A percentile compares a stretch with the other conserved stretches of the same genome.
phyloP scores from a whole-genome alignment of 2,797 vertebrate genomes.

The Esox lucius region DNA sequence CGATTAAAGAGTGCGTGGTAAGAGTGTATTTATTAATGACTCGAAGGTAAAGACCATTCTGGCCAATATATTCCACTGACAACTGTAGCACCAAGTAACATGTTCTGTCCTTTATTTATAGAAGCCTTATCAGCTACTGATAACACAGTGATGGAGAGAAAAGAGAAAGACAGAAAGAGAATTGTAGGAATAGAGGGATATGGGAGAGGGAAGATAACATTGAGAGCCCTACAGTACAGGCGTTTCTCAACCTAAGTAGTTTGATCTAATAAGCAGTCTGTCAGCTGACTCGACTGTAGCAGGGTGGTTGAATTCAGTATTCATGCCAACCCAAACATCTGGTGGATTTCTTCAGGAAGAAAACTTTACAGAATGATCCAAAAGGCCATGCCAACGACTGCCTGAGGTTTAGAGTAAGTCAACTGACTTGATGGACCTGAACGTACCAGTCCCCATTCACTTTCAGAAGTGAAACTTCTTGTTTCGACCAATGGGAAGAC shows the following conservation, averaged over 20 bases:
- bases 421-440: not conserved
- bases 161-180: constrained; percentile 18
- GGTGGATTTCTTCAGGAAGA: too few species aligned
- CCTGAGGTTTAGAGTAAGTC: not conserved
- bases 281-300: not conserved
- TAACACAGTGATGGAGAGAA: not conserved
- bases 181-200: not conserved
- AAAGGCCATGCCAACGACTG: too few species aligned
- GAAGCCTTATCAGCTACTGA: not conserved
- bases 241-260: not conserved
- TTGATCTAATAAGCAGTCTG: not conserved
- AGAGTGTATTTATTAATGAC: not conserved
- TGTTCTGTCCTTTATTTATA: not conserved
- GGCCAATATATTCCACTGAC: not conserved
- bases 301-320: not conserved
- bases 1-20: too few species aligned
- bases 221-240: not conserved
- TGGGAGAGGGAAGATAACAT: not conserved
- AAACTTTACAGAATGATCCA: too few species aligned
- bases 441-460: not conserved
- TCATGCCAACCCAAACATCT: not conserved
- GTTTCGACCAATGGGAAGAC: not conserved
- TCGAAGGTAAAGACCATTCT: not conserved
- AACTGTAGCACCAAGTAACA: not conserved
- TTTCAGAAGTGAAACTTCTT: not conserved